Percentiles rank a stretch among this genome's conserved stretches.
phyloP scores from a whole-genome alignment of 2,797 vertebrate species.

The Lophius americanus region DNA sequence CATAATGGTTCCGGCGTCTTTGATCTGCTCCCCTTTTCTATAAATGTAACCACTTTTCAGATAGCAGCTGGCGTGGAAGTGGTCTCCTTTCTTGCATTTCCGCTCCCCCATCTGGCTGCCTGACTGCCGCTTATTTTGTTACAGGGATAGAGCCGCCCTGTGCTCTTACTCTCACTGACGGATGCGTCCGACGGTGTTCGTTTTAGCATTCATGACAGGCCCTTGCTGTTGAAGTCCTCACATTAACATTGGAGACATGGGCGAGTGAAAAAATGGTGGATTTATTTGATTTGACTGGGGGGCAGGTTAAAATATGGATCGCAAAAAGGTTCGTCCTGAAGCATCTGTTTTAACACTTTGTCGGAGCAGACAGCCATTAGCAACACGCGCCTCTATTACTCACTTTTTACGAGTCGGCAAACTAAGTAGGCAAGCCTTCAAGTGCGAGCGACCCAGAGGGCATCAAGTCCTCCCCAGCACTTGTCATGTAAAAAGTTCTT shows the following conservation, averaged over 20 bases:
- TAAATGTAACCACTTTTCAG: slow-evolving; percentile 73
- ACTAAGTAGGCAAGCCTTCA: slow-evolving; percentile 34
- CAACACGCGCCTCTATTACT: slow-evolving; percentile 23
- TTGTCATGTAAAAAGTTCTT: slow-evolving; percentile 23
- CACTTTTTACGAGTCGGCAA: slow-evolving; percentile 52
- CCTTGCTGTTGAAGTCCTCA: slow-evolving; percentile 6
- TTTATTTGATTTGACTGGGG: slow-evolving; percentile 20
- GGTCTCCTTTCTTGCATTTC: slow-evolving; percentile 70
- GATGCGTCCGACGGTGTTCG: slow-evolving; percentile 38
- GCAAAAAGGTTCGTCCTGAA: slow-evolving; percentile 32
- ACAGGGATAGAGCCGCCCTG: slow-evolving; percentile 44
- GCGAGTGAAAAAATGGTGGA: slow-evolving; percentile 3
- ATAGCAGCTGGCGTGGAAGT: slow-evolving; percentile 72
- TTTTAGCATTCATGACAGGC: slow-evolving; percentile 50
- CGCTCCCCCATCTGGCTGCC: slow-evolving; percentile 68
- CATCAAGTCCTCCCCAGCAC: slow-evolving; percentile 25
- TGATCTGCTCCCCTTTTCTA: slow-evolving; percentile 58
- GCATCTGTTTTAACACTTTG: slow-evolving; percentile 51
- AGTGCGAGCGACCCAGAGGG: slow-evolving; percentile 22
- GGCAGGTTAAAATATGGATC: slow-evolving; percentile 39
- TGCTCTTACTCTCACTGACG: slow-evolving; percentile 61
- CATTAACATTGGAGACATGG: slow-evolving; percentile 31
- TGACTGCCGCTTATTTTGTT: slow-evolving; percentile 68
- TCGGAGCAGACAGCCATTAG: slow-evolving; percentile 40
- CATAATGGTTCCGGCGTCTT: slow-evolving; percentile 65